Evolutionary conservation across 1,140 invertebrate genomes (phyloP).

Genomic region (Brachionus rubens): DNA sequence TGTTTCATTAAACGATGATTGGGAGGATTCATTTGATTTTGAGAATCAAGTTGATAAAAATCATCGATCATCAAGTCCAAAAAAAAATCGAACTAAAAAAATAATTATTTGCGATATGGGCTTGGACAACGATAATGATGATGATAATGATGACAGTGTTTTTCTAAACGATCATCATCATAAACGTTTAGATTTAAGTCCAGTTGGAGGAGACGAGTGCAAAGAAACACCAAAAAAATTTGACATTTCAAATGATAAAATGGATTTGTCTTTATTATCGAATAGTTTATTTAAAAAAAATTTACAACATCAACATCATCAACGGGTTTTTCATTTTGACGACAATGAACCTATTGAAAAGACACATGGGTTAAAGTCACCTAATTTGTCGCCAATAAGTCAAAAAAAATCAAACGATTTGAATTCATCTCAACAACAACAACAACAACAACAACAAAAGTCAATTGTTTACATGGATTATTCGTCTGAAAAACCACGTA

Average conservation of each 20-base stretch:
- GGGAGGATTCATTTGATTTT: slow-evolving; percentile 30
- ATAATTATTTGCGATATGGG: slow-evolving; percentile 33
- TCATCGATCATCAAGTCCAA: slow-evolving; percentile 8
- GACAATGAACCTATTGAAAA: background rate
- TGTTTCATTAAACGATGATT: slow-evolving; percentile 11
- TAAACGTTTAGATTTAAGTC: background rate
- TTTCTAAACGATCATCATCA: background rate
- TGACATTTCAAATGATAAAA: background rate
- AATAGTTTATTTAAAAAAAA: slow-evolving; percentile 25
- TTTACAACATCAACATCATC: slow-evolving; percentile 6
- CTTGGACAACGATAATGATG: background rate
- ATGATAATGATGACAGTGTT: background rate
- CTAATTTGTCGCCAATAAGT: no score
- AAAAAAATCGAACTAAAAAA: slow-evolving; percentile 12
- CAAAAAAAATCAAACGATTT: no score
- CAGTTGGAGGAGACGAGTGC: background rate
- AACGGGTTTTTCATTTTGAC: background rate
- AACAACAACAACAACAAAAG: background rate
- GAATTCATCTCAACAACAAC: no score
- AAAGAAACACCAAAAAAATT: background rate
- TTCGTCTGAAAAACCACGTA: background rate
- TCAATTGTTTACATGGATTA: slow-evolving; percentile 23
- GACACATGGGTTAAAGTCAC: no score
- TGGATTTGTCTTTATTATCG: background rate
- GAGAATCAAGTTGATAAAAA: background rate